Evolutionary conservation across 2,797 vertebrate genomes (phyloP).

Genomic region (Tenualosa thibaudeaui): DNA sequence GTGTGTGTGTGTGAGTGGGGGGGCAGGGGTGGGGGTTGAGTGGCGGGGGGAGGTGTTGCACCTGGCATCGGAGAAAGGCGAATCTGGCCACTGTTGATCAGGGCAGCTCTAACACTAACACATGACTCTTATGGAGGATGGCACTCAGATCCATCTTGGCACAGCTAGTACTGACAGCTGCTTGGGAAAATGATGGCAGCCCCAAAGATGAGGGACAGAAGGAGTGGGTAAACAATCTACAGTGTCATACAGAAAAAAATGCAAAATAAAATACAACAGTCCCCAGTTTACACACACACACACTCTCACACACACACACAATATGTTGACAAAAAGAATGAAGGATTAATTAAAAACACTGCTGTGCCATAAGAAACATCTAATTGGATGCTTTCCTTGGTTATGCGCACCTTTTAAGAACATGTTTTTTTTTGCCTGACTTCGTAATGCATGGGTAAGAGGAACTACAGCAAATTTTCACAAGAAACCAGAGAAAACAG

Average conservation of each 20-base stretch:
- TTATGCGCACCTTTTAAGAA: not conserved
- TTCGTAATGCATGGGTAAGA: not conserved
- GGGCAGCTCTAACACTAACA: constrained; percentile 61
- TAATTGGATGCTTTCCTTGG: constrained; percentile 67
- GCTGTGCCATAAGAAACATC: constrained; percentile 52
- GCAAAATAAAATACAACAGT: constrained; percentile 65
- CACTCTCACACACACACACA: constrained; percentile 41
- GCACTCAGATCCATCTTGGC: constrained; percentile 68
- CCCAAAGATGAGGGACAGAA: constrained; percentile 58
- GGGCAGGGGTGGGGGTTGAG: not conserved
- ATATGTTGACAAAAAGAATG: constrained; percentile 43
- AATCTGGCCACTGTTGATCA: constrained; percentile 54
- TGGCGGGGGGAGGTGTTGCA: not conserved
- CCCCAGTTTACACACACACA: constrained; percentile 41
- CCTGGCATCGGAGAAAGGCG: not conserved
- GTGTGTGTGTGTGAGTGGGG: not conserved
- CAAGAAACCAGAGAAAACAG: not conserved
- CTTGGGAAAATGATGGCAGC: constrained; percentile 73
- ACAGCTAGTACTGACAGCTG: constrained; percentile 66
- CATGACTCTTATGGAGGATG: constrained; percentile 64
- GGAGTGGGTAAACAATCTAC: constrained; percentile 23
- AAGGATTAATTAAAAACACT: constrained; percentile 41
- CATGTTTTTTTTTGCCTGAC: not conserved
- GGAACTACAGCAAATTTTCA: not conserved
- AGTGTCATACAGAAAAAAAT: constrained; percentile 46